Conservation (phyloP, 2,113 vertebrate genomes). For the Dasyprocta punctata region DNA sequence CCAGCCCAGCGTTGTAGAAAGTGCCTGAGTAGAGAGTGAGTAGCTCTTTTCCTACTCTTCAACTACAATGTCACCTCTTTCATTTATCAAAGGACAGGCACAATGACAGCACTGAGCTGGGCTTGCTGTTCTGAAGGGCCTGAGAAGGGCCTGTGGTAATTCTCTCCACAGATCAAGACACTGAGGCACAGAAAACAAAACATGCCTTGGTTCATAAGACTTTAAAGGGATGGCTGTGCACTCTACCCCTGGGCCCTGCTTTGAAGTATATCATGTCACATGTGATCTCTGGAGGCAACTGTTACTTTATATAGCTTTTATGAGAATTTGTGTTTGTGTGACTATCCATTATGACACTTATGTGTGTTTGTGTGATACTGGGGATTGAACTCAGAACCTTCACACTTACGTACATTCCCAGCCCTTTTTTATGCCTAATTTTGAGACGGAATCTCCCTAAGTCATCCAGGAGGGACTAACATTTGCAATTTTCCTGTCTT, state of each 20-base stretch:
- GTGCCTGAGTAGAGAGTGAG: neutral
- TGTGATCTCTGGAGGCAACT: neutral
- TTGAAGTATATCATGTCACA: neutral
- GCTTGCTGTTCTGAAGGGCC: neutral
- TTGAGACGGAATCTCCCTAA: neutral
- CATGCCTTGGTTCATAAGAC: neutral
- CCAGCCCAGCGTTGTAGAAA: neutral
- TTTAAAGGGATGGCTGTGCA: neutral
- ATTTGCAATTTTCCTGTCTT: neutral
- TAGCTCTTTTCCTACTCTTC: neutral
- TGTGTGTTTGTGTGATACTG: neutral
- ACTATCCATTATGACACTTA: neutral
- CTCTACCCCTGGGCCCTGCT: neutral
- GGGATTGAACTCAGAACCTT: neutral
- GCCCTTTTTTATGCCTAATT: neutral
- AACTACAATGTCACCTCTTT: accelerated
- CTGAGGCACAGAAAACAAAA: neutral
- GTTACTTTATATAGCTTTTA: neutral
- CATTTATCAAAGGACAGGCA: neutral
- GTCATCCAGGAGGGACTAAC: neutral
- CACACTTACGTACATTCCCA: neutral
- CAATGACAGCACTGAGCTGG: too few species aligned
- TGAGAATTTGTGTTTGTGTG: neutral
- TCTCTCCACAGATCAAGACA: neutral
- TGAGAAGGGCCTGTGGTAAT: neutral